Evolutionary conservation across 2,113 vertebrate genomes (phyloP).

Genomic region (Setophaga kirtlandii): DNA sequence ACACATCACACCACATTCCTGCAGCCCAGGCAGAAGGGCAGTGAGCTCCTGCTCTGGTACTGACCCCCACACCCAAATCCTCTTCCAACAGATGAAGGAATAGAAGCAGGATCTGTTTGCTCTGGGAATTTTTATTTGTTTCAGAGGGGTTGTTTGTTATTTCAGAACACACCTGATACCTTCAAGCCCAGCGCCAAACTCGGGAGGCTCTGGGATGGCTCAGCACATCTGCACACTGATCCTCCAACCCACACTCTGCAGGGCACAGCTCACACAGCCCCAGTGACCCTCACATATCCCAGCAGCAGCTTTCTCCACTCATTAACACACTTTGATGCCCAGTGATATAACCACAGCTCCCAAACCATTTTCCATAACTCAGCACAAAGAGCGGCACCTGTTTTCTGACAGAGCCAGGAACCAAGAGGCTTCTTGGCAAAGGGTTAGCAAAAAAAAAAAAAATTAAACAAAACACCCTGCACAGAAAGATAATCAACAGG

Average conservation of each 20-base stretch:
- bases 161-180: neutral
- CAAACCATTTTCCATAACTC: neutral
- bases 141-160: neutral
- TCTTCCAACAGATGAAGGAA: neutral
- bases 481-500: neutral
- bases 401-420: neutral
- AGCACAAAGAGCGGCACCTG: neutral
- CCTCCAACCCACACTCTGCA: neutral
- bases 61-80: neutral
- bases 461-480: neutral
- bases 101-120: neutral
- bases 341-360: neutral
- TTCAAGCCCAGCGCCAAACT: neutral
- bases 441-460: neutral
- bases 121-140: neutral
- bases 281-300: neutral
- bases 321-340: neutral
- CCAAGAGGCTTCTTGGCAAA: neutral
- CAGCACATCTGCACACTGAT: neutral
- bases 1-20: fast-evolving
- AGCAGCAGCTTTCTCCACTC: neutral
- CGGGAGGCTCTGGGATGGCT: neutral
- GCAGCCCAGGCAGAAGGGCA: neutral
- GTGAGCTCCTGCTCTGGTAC: neutral
- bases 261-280: neutral